Base-by-base conservation (phyloP, 2,888 invertebrate species). In the Auanema freiburgensis region DNA sequence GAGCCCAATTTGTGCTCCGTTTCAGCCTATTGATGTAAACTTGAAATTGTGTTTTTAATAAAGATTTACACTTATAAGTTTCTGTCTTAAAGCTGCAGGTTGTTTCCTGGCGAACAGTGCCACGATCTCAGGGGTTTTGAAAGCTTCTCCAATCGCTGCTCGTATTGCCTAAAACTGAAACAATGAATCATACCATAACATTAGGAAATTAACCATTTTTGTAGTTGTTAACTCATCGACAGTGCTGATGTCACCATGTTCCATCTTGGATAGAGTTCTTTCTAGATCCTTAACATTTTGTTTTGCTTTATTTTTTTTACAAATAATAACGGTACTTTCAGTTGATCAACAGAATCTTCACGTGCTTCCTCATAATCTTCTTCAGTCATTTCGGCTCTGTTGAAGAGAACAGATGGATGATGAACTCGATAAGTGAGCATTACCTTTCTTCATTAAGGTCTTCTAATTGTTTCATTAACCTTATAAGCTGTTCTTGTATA, bases 81-180 rank as follows among this genome's bases (percentile, higher is more conserved):
- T 86, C 71, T 89, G 87, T 62, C 89, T 84, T 57, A 90, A 85
- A 76, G 89, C 88, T 51, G 87, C 87, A 1, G 90, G 89, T 80
- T 90, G 89, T 72, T 89, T 88, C 79, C 88, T 89, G 1, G 89
- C 90, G 86, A 90, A 90, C 84, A 90, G 86, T 77, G 88, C 85
- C 46, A 90, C 90, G 1, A 90, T 89, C 83, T 90, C 90, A 5
- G 90, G 90, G 1, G 90, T 90, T 84, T 89, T 88, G 82, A 90
- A 90, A 1, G 90, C 90, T 77, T 89, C 87, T 66, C 89, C 89
- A 57, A 91, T 90, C 11, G 90, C 90, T 70, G 90, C 89, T 84
- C 89, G 89, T 33, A 89, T 90, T 3, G 90, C 90, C 90, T 90
- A 77, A 59, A 84, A 81, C 5, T 10, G 21, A 18, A 23, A 21